These are phyloP conservation scores for Sebastolobus altivelis DNA, from an alignment of 2,797 vertebrate species.

Conservation along the genomic window DNA sequence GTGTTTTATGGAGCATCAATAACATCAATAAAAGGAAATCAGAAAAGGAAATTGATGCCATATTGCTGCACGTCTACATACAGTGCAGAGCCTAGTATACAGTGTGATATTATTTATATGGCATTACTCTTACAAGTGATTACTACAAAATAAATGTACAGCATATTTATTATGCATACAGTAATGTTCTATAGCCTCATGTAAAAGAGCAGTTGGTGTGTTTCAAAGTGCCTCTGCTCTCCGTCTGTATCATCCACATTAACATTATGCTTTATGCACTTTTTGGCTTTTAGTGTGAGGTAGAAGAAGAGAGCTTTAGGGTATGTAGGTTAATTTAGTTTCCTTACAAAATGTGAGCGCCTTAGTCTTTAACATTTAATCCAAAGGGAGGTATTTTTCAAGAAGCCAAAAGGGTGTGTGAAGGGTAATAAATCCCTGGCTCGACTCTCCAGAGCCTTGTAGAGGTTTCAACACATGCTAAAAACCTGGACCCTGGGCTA, in stretches of 20 bases:
- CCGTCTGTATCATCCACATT: constrained; percentile 48
- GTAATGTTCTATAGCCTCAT: constrained; percentile 14
- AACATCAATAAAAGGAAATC: constrained; percentile 31
- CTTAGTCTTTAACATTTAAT: constrained; percentile 86
- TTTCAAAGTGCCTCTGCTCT: constrained; percentile 31
- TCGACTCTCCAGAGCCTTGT: constrained; percentile 69
- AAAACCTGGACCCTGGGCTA: constrained; percentile 72
- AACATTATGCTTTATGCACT: constrained; percentile 62
- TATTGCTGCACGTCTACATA: constrained; percentile 9
- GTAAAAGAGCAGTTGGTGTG: constrained; percentile 21
- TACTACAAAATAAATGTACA: constrained; percentile 21
- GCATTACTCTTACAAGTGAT: background rate
- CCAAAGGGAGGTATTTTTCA: constrained; percentile 82
- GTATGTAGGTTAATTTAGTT: constrained; percentile 80
- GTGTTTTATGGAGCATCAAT: constrained; percentile 21
- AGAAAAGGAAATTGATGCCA: constrained; percentile 21
- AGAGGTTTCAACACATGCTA: constrained; percentile 75
- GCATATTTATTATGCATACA: constrained; percentile 25
- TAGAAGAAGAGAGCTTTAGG: constrained; percentile 67
- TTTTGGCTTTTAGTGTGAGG: constrained; percentile 59
- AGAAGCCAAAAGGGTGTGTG: constrained; percentile 80
- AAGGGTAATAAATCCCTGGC: constrained; percentile 84
- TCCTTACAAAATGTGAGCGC: constrained; percentile 76
- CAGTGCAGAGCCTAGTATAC: constrained; percentile 2
- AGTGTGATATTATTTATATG: background rate